Conservation (phyloP, 2,888 invertebrate species). For the Microdon myrmicae region DNA sequence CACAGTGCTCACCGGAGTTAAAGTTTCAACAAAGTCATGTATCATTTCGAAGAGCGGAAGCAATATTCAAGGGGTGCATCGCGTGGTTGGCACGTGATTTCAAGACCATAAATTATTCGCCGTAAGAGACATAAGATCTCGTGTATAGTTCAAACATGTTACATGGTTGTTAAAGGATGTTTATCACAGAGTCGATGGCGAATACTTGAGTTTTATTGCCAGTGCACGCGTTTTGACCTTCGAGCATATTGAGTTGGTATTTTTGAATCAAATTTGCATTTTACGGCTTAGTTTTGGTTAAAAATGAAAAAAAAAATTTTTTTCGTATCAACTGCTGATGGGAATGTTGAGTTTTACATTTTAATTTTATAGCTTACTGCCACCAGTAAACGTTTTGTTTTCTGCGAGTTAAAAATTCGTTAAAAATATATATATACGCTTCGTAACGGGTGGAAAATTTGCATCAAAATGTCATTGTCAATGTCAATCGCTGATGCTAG, state of each 20-base stretch:
- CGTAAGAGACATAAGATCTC: constrained; percentile 20
- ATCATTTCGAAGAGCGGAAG: constrained; percentile 56
- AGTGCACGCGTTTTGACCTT: constrained; percentile 34
- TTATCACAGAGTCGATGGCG: constrained; percentile 28
- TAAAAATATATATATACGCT: too few relatives aligned
- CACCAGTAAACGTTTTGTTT: too few relatives aligned
- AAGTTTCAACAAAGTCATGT: constrained; percentile 52
- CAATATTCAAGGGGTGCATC: constrained; percentile 60
- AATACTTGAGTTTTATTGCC: constrained; percentile 43
- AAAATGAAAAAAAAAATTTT: too few relatives aligned
- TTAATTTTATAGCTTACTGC: too few relatives aligned
- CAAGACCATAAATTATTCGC: constrained; percentile 64
- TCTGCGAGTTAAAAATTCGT: too few relatives aligned
- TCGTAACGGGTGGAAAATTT: too few relatives aligned
- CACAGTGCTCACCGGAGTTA: constrained; percentile 16
- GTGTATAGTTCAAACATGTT: constrained; percentile 20
- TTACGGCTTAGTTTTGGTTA: too few relatives aligned
- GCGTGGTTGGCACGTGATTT: constrained; percentile 68
- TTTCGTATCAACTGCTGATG: too few relatives aligned
- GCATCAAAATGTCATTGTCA: constrained; percentile 48
- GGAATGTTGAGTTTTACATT: too few relatives aligned
- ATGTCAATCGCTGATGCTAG: constrained; percentile 41
- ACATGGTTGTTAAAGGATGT: constrained; percentile 45
- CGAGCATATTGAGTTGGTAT: constrained; percentile 22
- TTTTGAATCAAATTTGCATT: too few relatives aligned